Evolutionary conservation across 2,888 invertebrate genomes (phyloP).

Genomic region (Perizoma flavofasciatum): DNA sequence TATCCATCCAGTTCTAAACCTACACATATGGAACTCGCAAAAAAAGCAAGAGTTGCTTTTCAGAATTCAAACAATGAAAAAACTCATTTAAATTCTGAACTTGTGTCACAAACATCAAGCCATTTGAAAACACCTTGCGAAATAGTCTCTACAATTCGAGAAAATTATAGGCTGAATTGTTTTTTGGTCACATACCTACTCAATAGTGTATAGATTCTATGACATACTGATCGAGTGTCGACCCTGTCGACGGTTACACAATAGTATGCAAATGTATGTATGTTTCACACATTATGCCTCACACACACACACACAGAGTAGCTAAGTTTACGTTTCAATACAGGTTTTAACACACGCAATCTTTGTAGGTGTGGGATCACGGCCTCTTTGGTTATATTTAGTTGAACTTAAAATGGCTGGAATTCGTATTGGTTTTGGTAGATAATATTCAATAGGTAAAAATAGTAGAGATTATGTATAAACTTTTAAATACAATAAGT

Average conservation of each 20-base stretch:
- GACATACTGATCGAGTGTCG: constrained; percentile 73
- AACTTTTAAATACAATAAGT: too few species aligned
- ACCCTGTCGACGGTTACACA: constrained; percentile 50
- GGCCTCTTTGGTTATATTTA: constrained; percentile 48
- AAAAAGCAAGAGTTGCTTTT: constrained; percentile 17
- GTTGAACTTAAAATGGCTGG: constrained; percentile 1
- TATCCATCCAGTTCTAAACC: too few species aligned
- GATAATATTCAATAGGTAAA: too few species aligned
- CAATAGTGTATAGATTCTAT: too few species aligned
- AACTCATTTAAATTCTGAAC: constrained; percentile 21
- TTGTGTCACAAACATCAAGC: constrained; percentile 1
- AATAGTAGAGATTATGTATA: too few species aligned
- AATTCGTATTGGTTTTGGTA: too few species aligned
- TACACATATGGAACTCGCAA: background rate
- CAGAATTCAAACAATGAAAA: constrained; percentile 15
- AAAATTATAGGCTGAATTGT: constrained; percentile 1
- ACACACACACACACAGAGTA: constrained; percentile 17
- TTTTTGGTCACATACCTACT: constrained; percentile 26
- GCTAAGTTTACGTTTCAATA: constrained; percentile 45
- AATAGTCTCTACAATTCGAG: constrained; percentile 3
- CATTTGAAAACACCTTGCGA: constrained; percentile 16
- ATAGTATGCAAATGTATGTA: constrained; percentile 59
- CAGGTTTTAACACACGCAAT: constrained; percentile 47
- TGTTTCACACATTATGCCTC: constrained; percentile 21
- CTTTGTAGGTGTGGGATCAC: constrained; percentile 51